Evolutionary conservation across 2,113 vertebrate species (phyloP).

Genomic region (Hiodon alosoides): DNA sequence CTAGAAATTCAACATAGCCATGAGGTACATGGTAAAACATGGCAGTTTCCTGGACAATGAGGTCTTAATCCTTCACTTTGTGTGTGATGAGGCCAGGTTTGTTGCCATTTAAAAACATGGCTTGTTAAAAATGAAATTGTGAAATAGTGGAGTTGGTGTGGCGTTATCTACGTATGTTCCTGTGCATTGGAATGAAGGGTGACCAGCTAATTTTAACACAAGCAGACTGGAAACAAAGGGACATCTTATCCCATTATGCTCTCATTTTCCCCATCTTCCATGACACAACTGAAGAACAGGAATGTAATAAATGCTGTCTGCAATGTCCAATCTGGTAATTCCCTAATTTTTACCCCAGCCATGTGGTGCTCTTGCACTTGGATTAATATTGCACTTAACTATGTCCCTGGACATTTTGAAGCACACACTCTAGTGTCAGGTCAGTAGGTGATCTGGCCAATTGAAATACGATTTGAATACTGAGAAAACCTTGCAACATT

Average conservation of each 20-base stretch:
- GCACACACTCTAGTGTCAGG: neutral
- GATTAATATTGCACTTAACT: constrained; percentile 21
- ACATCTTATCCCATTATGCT: constrained; percentile 32
- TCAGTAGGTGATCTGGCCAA: neutral
- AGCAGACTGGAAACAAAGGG: constrained; percentile 19
- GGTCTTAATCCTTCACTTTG: constrained; percentile 63
- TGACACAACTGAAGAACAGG: constrained; percentile 1
- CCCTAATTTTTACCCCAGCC: neutral
- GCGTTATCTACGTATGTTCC: neutral
- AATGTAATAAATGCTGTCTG: constrained; percentile 21
- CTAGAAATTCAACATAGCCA: constrained; percentile 65
- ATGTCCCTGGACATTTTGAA: neutral
- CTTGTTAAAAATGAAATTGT: too few relatives aligned
- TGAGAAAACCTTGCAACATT: too few relatives aligned
- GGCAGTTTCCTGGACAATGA: constrained; percentile 59
- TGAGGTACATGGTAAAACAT: constrained; percentile 64
- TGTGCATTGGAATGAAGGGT: constrained; percentile 15
- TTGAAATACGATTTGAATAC: too few relatives aligned
- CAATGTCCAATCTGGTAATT: constrained; percentile 20
- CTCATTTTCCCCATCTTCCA: neutral
- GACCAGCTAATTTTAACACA: constrained; percentile 31
- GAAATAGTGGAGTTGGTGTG: too few relatives aligned
- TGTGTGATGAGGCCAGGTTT: constrained; percentile 69
- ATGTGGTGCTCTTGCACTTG: constrained; percentile 22
- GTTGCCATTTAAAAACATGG: too few relatives aligned